Evolutionary conservation across 2,888 invertebrate species (phyloP).

Genomic region (Camptogramma bilineatum): DNA sequence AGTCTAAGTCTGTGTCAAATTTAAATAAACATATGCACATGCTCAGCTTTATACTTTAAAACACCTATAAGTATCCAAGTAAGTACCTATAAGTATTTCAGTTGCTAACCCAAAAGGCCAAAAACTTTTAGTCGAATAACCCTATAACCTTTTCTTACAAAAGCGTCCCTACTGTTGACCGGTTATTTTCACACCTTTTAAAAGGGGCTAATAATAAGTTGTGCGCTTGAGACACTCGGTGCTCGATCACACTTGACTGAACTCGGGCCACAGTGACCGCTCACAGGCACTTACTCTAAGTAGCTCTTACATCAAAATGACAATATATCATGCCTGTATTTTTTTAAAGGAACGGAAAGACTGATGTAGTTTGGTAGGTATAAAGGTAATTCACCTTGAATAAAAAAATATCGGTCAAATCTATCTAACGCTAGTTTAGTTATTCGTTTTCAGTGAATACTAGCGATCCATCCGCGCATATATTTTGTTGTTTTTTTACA

Average conservation of each 20-base stretch:
- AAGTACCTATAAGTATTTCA: background rate
- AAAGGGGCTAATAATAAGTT: conserved; percentile 20
- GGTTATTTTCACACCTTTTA: conserved; percentile 22
- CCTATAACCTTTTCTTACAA: conserved; percentile 16
- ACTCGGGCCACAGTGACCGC: conserved; percentile 13
- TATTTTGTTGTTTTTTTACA: no score
- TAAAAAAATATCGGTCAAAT: background rate
- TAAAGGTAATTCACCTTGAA: background rate
- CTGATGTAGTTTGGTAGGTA: background rate
- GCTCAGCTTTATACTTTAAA: no score
- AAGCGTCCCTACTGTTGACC: background rate
- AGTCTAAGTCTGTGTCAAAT: no score
- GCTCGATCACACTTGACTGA: conserved; percentile 21
- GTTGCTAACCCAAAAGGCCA: background rate
- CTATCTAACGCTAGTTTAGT: no score
- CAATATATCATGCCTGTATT: background rate
- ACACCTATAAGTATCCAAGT: background rate
- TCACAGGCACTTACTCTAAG: conserved; percentile 6
- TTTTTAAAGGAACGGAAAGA: background rate
- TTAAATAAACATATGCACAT: no score
- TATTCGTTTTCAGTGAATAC: no score
- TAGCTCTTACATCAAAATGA: conserved; percentile 2
- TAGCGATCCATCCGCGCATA: no score
- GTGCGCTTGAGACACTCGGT: conserved; percentile 6
- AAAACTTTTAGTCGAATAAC: conserved; percentile 18